Evolutionary conservation across 2,797 vertebrate species (phyloP).

Genomic region (Natrix natrix): DNA sequence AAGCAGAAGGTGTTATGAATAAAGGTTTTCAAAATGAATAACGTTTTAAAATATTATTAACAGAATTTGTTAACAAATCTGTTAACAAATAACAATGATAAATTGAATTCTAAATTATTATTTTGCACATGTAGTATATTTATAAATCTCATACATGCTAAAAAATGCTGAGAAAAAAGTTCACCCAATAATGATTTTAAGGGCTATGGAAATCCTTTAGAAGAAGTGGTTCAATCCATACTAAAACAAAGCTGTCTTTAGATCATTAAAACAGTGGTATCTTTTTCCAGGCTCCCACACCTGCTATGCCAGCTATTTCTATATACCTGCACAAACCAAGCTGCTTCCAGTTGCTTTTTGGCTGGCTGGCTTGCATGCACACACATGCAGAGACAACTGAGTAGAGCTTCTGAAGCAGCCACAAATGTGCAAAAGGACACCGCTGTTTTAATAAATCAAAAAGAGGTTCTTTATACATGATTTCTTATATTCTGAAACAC

Average conservation of each 20-base stretch:
- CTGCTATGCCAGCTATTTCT: neutral
- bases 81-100: constrained; percentile 8
- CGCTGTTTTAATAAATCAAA: neutral
- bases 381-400: neutral
- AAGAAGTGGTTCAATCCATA: neutral
- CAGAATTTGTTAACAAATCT: neutral
- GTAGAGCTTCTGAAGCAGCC: neutral
- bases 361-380: neutral
- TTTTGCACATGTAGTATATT: constrained; percentile 11
- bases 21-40: constrained; percentile 68
- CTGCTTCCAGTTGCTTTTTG: neutral
- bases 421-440: neutral
- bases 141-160: neutral
- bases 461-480: neutral
- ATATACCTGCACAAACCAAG: neutral
- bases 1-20: constrained; percentile 78
- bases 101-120: constrained; percentile 29
- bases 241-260: neutral
- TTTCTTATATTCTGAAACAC: neutral
- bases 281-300: neutral
- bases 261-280: neutral
- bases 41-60: constrained; percentile 29
- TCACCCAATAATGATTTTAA: neutral
- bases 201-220: neutral
- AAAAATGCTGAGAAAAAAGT: constrained; percentile 12